Evolutionary conservation across 2,113 vertebrate species (phyloP), one percentile per base, ranked within the genome.

Genomic region (Tachycineta bicolor): DNA sequence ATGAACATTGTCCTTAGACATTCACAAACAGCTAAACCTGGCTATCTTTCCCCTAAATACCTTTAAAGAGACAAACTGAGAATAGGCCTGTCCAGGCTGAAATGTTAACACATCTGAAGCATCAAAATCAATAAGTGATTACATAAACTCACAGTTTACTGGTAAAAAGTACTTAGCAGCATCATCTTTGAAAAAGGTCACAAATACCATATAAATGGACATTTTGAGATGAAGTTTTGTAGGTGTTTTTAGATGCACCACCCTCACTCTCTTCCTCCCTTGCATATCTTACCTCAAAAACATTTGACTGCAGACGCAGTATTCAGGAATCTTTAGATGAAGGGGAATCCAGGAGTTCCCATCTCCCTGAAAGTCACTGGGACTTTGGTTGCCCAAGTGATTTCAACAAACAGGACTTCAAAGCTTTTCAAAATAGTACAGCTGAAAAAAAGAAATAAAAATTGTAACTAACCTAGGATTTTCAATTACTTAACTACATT

Each of bases 201-300:
- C 24, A 56, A 53, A 68, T 33, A 7, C 18, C 12, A 8, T 26
- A 70, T 25, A 78, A 90, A 56, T 28, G 2, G 20, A 64, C 3
- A n/a, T 56, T 60, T 83, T 68, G 14, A 82, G 20, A 24, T 59
- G 33, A 55, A 18, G 14, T 37, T 74, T 58, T 6, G 2, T 7
- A 7, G 0, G 0, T 16, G 11, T 52, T 59, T 76, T 68, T 28
- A 52, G 25, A 49, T 4, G 1, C 53, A 50, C n/a, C 41, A 50
- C n/a, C 21, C 21, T 76, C 69, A 56, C 23, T 75, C 18, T 78
- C 52, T 47, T 74, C 14, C 16, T 39, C 5, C 21, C 2, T 2
- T 52, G 21, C 3, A 21, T 26, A 26, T 21, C 20, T 49, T 64
- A 68, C 26, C 25, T 92, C 41, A 73, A 46, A 90, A 88, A 26